Evolutionary conservation across 2,797 vertebrate genomes (phyloP), one percentile per base, ranked within the genome.

Genomic region (Myotis myotis): DNA sequence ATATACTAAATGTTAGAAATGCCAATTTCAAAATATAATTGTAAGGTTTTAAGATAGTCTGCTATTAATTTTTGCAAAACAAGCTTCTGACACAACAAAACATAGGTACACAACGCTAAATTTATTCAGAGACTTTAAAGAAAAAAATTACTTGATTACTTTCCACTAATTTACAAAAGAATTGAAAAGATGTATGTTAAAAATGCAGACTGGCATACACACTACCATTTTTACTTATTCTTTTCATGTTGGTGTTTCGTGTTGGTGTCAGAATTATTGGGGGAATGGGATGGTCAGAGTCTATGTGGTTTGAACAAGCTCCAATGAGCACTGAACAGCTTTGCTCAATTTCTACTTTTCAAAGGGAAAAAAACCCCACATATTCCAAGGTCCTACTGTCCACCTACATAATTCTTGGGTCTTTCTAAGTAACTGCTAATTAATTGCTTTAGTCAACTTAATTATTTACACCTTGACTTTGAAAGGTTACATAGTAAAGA

Each of bases 1-100:
- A 89, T 72, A 87, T 47, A 83, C 36, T 55, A 62, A 96, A 87
- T 68, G 55, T 75, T 81, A 85, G 8, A 60, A 28, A 36, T 83
- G 33, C 0, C 12, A 70, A 86, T 78, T 92, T 90, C 25, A 57
- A 95, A 68, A 91, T 66, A 49, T 36, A 94, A 90, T 74, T 94
- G 79, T 85, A 78, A 91, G 22, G 3, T 93, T 44, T 60, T 89
- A 83, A 79, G 3, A 87, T 47, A 79, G 17, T 38, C 44, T 82
- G 47, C 53, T 84, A 64, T 20, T 71, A 82, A 68, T 87, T 89
- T 28, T 79, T 80, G 8, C 3, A 53, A 89, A 79, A 79, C 89
- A 76, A 55, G 2, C 10, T 11, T 96, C 79, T 95, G 23, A 91
- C 53, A 93, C 8, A 82, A 68, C 28, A 89, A 96, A 85, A 93